These are phyloP conservation scores for Ellobius talpinus DNA, from an alignment of 2,113 vertebrate genomes.

Conservation along the genomic window DNA sequence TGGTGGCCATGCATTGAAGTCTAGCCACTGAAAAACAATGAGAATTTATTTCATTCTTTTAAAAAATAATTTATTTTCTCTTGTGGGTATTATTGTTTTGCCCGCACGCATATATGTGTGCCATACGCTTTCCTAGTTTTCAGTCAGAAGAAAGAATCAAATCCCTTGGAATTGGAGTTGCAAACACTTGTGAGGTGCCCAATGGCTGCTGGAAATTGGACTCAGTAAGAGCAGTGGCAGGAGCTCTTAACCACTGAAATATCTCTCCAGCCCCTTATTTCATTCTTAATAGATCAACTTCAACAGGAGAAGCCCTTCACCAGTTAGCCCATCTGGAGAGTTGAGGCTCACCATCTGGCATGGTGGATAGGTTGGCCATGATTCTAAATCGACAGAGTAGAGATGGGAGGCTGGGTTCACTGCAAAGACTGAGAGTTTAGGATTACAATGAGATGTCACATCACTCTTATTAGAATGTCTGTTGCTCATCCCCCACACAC, in stretches of 20 bases:
- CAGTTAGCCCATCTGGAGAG: neutral
- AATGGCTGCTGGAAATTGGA: no score
- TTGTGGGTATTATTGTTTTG: no score
- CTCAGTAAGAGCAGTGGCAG: no score
- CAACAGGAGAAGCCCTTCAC: neutral
- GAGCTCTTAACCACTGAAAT: no score
- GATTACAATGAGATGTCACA: neutral
- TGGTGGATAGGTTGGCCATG: neutral
- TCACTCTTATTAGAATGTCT: neutral
- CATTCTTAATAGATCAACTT: neutral
- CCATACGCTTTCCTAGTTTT: no score
- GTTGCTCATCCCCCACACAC: neutral
- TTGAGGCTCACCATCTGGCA: neutral
- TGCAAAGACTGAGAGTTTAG: neutral
- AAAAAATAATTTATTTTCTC: no score
- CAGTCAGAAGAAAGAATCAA: no score
- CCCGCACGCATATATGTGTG: no score
- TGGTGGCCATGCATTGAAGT: neutral
- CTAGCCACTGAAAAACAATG: neutral
- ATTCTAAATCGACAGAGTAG: neutral
- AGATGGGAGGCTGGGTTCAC: neutral
- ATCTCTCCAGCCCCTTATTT: neutral
- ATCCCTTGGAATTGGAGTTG: no score
- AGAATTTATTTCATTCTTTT: neutral
- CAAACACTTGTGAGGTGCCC: no score